Percentiles rank a stretch among this genome's conserved stretches.
Conservation (phyloP, 2,888 invertebrate genomes). For the Pyrgus malvae region DNA sequence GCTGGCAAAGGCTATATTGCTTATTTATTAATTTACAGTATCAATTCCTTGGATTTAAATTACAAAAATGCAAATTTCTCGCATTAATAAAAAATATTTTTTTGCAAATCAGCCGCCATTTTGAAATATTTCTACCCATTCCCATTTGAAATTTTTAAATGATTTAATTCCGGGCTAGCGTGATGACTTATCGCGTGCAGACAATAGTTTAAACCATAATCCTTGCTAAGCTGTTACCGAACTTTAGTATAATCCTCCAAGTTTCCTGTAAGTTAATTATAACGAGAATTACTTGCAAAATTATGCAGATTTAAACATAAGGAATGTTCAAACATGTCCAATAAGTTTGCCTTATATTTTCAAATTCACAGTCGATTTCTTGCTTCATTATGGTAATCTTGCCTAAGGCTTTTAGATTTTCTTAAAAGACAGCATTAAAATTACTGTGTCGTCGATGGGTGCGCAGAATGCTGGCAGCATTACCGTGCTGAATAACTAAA, state of each 20-base stretch:
- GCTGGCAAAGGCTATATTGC: no score
- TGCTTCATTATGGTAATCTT: no score
- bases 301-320: conserved; percentile 9
- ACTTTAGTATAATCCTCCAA: conserved; percentile 17
- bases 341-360: no score
- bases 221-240: conserved; percentile 21
- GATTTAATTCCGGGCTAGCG: conserved; percentile 23
- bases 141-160: conserved; percentile 20
- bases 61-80: background rate
- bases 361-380: no score
- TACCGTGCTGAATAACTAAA: no score
- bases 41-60: no score
- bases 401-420: no score
- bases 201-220: conserved; percentile 21
- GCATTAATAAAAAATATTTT: background rate
- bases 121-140: conserved; percentile 2
- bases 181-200: conserved; percentile 23
- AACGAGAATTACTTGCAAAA: conserved; percentile 13
- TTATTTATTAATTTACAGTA: no score
- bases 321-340: no score
- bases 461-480: no score
- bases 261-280: conserved; percentile 21
- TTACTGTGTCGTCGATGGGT: no score
- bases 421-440: no score
- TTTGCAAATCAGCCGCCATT: conserved; percentile 13